Base-by-base conservation (phyloP, 1,140 invertebrate genomes). In the Zaprionus lachaisei region DNA sequence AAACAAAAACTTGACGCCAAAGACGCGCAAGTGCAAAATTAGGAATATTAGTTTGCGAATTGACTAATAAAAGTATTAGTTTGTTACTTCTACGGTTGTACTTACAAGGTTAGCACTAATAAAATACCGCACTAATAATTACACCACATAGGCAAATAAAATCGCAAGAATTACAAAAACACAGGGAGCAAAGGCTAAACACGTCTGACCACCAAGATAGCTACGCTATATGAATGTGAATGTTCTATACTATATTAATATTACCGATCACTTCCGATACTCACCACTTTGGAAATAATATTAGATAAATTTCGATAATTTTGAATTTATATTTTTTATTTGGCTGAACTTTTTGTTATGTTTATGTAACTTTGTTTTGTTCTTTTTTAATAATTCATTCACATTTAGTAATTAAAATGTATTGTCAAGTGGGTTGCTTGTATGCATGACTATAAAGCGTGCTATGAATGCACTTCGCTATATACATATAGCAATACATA, bases 351-450 rank as follows among this genome's bases (percentile, higher is more conserved):
- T 65, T 74, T 68, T 62, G 24, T 17, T 51, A 34, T 44, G 61
- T 70, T 66, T 77, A 55, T 72, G 68, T 70, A 73, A 77, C 78
- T 78, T 78, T 54, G 38, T 65, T 65, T 69, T 28, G 20, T 41
- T 51, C 31, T 61, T n/a, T 80, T 67, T 67, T 49, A 47, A 58
- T 82, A 66, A 57, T 57, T 38, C 34, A 22, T 85, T 90, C 86
- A 90, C 77, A 90, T 90, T 82, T 80, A 84, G 76, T 90, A 79
- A 62, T 86, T 65, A 70, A 80, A 79, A 84, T 81, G 85, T 90
- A 90, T 90, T 90, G 85, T 90, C 85, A 89, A 89, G 76, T 89
- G 73, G 77, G 81, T 89, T 82, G 68, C 72, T 86, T 81, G 41
- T 76, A 61, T 60, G 54, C 72, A 61, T 80, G 58, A 79, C 63